Base-by-base conservation (phyloP, 1,140 invertebrate species). In the Cardiocondyla obscurior region DNA sequence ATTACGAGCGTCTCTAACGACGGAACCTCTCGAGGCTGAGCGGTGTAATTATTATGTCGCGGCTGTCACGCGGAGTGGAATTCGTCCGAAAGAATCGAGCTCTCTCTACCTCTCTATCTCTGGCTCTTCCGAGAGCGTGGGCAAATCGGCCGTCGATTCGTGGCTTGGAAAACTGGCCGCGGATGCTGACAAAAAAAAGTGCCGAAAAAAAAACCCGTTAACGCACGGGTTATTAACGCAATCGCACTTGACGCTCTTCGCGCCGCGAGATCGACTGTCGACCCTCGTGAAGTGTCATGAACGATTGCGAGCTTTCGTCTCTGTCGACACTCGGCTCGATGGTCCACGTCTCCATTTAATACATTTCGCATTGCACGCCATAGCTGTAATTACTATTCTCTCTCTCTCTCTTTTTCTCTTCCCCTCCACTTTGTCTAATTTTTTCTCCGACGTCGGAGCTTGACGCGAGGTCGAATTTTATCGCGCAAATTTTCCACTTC, bases 11-110 rank as follows among this genome's bases (percentile, higher is more conserved):
- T 79, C 36, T 55, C 36, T 69, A 42, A 79, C 62, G 62, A 67
- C 74, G 28, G 46, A 79, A 42, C 12, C 49, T 53, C 65, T 69
- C 25, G 74, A 55, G 62, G 62, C 30, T 79, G 46, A 79, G 44
- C 46, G 44, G 33, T 69, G 33, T 69, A 79, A 79, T 79, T 79
- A 79, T 79, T 67, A 69, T 53, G 74, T 79, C 74, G 49, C 62
- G 33, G 62, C 46, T 79, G 74, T 79, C 74, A 55, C 33, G 46
- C 25, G n/a, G 46, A 55, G 51, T 42, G 36, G 30, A 79, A 79
- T 79, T 79, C 22, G 46, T 55, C 69, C 74, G 74, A 51, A 62
- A 39, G 53, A 36, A 8, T 12, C 55, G 3, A 33, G 10, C 28
- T 39, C 69, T 28, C 25, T 25, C 14, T n/a, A 16, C 10, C n/a